A percentile compares a stretch with the other conserved stretches of the same genome.
Evolutionary conservation across 2,113 vertebrate genomes (phyloP).

Genomic region (Mugil cephalus): DNA sequence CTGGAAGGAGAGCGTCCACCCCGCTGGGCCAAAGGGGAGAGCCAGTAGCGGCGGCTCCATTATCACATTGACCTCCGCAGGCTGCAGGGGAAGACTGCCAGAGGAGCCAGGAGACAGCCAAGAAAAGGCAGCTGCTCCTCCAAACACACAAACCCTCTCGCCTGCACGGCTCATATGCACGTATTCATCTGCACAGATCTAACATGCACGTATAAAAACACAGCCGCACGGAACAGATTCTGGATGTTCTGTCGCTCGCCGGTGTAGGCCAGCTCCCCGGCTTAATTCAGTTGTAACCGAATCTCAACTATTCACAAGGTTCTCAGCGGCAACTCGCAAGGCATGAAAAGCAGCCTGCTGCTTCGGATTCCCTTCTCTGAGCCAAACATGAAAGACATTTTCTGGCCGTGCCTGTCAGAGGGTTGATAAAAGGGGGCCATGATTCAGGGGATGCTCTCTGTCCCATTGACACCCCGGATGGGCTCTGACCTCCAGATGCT

Average conservation of each 20-base stretch:
- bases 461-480: conserved; percentile 63
- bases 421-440: conserved; percentile 69
- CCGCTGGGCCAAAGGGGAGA: conserved; percentile 59
- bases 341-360: conserved; percentile 62
- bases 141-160: conserved; percentile 1
- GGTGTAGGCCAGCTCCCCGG: conserved; percentile 41
- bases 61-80: conserved; percentile 72
- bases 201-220: not conserved
- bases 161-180: not conserved
- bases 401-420: conserved; percentile 71
- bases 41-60: conserved; percentile 73
- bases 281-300: conserved; percentile 74
- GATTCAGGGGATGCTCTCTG: conserved; percentile 70
- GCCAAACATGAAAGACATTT: conserved; percentile 80
- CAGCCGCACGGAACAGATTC: not conserved
- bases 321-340: conserved; percentile 54
- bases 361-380: conserved; percentile 60
- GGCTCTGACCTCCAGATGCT: conserved; percentile 77
- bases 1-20: conserved; percentile 66
- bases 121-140: conserved; percentile 49
- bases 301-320: conserved; percentile 54
- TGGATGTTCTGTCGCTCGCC: not conserved
- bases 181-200: conserved; percentile 30
- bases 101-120: conserved; percentile 54
- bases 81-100: conserved; percentile 62